Percentiles rank a stretch among this genome's conserved stretches.
Conservation (phyloP, 1,140 invertebrate genomes). For the Hetaerina americana region DNA sequence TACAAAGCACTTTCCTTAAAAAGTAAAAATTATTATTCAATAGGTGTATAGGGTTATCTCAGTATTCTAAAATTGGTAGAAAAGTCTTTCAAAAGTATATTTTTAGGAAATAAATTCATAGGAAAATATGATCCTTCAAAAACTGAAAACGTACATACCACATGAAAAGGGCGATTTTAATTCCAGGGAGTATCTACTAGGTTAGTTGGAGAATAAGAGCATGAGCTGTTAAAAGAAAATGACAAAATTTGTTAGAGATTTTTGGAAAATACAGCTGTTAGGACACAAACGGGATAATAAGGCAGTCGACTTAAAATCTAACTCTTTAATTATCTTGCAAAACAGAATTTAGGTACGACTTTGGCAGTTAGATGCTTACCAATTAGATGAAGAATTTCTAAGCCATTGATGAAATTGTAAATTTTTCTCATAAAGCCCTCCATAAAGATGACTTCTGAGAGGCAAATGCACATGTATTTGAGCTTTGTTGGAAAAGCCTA, state of each 20-base stretch:
- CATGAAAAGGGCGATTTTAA: too few species aligned
- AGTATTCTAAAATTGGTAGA: too few species aligned
- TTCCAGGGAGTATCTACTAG: too few species aligned
- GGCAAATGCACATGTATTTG: conserved; percentile 89
- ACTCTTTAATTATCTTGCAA: conserved; percentile 6
- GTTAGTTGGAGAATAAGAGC: too few species aligned
- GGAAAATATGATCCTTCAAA: too few species aligned
- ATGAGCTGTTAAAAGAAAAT: too few species aligned
- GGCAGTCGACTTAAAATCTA: not conserved
- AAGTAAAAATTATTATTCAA: too few species aligned
- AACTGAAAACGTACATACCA: too few species aligned
- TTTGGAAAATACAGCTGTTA: not conserved
- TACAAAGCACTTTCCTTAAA: too few species aligned
- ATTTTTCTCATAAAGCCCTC: conserved; percentile 99
- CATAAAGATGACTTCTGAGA: conserved; percentile 99
- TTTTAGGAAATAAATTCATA: too few species aligned
- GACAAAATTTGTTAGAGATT: not conserved
- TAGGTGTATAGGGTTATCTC: too few species aligned
- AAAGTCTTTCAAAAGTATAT: too few species aligned
- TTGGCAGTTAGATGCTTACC: conserved; percentile 42
- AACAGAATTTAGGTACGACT: conserved; percentile 2
- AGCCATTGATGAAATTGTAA: conserved; percentile 97
- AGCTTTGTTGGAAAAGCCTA: conserved; percentile 94
- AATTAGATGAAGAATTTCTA: conserved; percentile 96
- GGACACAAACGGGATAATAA: not conserved